Percentiles rank a stretch among this genome's conserved stretches.
These are phyloP conservation scores for Ptychadena robeensis DNA, from an alignment of 2,797 vertebrate species.

Conservation along the genomic window DNA sequence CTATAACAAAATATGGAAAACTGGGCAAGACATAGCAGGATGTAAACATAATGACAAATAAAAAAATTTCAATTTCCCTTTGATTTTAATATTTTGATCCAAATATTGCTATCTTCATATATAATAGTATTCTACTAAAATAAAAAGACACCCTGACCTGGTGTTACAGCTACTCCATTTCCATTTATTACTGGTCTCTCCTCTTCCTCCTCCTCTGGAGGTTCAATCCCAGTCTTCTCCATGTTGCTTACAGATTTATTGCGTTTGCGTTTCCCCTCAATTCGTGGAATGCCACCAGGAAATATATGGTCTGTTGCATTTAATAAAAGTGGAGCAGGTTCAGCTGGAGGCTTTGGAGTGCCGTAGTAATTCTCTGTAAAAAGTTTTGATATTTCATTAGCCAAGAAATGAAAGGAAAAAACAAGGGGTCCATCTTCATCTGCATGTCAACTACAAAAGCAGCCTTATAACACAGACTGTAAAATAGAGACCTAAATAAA, in stretches of 20 bases:
- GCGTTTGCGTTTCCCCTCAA: slow-evolving; percentile 93
- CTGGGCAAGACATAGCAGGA: too few species aligned
- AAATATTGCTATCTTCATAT: too few species aligned
- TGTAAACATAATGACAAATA: too few species aligned
- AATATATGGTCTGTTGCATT: slow-evolving; percentile 97
- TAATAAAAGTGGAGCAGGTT: slow-evolving; percentile 89
- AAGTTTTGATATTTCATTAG: slow-evolving; percentile 27
- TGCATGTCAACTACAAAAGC: slow-evolving; percentile 23
- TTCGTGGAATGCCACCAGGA: slow-evolving; percentile 91
- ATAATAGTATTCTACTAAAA: too few species aligned
- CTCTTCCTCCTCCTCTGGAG: slow-evolving; percentile 94
- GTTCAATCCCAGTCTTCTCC: slow-evolving; percentile 94
- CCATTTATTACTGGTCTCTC: slow-evolving; percentile 92
- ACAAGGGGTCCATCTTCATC: background rate
- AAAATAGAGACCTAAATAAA: slow-evolving; percentile 18
- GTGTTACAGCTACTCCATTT: slow-evolving; percentile 86
- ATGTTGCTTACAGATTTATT: slow-evolving; percentile 99
- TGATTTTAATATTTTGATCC: too few species aligned
- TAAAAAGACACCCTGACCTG: slow-evolving; percentile 84
- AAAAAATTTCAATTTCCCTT: too few species aligned
- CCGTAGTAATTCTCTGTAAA: slow-evolving; percentile 96
- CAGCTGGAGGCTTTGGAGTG: slow-evolving; percentile 93
- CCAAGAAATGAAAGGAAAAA: background rate
- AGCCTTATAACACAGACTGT: slow-evolving; percentile 6
- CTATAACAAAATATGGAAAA: too few species aligned